These are phyloP conservation scores for Oncorhynchus gorbuscha DNA, from an alignment of 2,113 vertebrate genomes.

Conservation along the genomic window DNA sequence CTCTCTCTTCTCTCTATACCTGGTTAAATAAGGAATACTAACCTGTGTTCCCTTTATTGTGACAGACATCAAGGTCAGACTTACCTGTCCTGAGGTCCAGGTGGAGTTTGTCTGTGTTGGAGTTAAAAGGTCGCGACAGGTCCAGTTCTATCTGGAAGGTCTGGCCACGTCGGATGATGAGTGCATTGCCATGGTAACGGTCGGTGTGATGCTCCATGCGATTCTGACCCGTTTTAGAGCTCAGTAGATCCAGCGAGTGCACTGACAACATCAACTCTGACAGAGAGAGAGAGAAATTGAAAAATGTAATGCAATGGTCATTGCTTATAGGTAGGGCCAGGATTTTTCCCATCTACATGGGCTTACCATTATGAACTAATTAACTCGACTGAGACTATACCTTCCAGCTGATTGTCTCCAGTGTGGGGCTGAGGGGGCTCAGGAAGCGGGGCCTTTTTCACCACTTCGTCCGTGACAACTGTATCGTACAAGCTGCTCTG, in stretches of 20 bases:
- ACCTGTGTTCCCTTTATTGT: too few species aligned
- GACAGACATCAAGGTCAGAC: neutral
- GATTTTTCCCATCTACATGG: too few species aligned
- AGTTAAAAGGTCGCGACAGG: slow-evolving; percentile 76
- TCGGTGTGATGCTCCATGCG: slow-evolving; percentile 81
- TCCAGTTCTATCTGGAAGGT: slow-evolving; percentile 78
- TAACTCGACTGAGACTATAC: slow-evolving; percentile 30
- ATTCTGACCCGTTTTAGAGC: slow-evolving; percentile 69
- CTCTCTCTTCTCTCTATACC: too few species aligned
- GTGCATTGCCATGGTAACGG: slow-evolving; percentile 69
- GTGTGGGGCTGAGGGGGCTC: slow-evolving; percentile 38
- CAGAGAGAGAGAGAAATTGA: neutral
- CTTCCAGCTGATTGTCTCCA: slow-evolving; percentile 65
- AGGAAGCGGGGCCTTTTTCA: slow-evolving; percentile 28
- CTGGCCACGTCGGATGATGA: slow-evolving; percentile 85
- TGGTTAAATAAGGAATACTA: too few species aligned
- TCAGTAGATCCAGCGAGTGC: slow-evolving; percentile 76
- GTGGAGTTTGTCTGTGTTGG: slow-evolving; percentile 71
- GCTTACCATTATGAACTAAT: too few species aligned
- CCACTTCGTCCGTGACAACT: slow-evolving; percentile 9
- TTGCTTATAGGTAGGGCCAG: too few species aligned
- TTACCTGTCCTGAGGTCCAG: slow-evolving; percentile 83
- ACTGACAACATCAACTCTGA: slow-evolving; percentile 67
- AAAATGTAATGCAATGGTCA: neutral
- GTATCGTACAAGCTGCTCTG: slow-evolving; percentile 54